A percentile compares a stretch with the other conserved stretches of the same genome.
Evolutionary conservation across 35 echinoderm and acorn worm species (phyloP).

Genomic region (Anneissia japonica): DNA sequence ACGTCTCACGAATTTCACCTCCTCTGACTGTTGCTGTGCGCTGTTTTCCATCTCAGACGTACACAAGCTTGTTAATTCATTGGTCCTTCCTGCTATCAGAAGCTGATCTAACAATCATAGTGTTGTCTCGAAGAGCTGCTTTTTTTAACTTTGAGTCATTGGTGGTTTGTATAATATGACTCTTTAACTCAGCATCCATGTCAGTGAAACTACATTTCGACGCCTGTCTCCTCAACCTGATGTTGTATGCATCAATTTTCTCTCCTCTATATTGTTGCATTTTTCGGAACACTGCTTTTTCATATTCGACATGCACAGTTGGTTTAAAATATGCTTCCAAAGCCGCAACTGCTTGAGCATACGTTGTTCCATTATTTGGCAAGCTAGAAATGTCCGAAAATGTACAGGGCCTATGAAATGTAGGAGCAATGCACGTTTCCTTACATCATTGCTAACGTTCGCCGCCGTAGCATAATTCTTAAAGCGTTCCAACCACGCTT

Average conservation of each 20-base stretch:
- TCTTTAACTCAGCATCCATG: constrained; percentile 27
- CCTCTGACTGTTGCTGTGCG: no score
- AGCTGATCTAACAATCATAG: not conserved
- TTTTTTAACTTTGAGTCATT: not conserved
- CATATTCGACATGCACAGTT: no score
- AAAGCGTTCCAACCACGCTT: not conserved
- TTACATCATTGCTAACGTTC: not conserved
- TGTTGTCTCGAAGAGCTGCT: not conserved
- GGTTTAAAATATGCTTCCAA: not conserved
- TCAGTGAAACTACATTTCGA: constrained; percentile 1
- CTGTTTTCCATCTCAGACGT: no score
- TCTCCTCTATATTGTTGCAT: not conserved
- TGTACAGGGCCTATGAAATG: not conserved
- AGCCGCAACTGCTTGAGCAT: not conserved
- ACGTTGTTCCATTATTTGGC: not conserved
- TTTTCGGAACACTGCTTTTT: no score
- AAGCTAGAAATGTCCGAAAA: no score
- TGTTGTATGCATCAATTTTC: not conserved
- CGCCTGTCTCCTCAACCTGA: not conserved
- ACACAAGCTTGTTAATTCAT: not conserved
- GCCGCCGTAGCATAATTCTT: not conserved
- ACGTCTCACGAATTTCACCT: no score
- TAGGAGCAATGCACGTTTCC: not conserved
- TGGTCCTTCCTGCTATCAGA: not conserved
- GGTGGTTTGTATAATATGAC: not conserved